phyloP scores from a whole-genome alignment of 1,140 invertebrate genomes.

The Drosophila repleta region DNA sequence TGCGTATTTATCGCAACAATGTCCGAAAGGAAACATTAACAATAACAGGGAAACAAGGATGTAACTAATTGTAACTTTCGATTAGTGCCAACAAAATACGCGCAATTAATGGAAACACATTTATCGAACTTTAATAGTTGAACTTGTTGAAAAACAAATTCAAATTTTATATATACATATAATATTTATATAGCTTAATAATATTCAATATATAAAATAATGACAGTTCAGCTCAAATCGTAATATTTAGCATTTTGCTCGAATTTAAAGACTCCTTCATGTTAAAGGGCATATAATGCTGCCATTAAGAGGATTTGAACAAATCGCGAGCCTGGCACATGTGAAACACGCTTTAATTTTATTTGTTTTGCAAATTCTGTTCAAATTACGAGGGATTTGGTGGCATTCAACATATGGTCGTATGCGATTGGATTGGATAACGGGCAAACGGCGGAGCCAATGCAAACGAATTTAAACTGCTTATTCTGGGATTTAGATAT shows the following conservation, averaged over 20 bases:
- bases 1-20: slow-evolving; percentile 10
- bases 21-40: slow-evolving; percentile 16
- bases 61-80: slow-evolving; percentile 13
- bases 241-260: neutral
- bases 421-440: slow-evolving; percentile 3
- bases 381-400: slow-evolving; percentile 78
- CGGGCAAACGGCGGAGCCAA: slow-evolving; percentile 31
- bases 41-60: slow-evolving; percentile 12
- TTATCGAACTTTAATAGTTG: neutral
- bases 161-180: no score
- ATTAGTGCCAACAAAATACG: slow-evolving; percentile 1
- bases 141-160: no score
- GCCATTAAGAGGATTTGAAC: slow-evolving; percentile 61
- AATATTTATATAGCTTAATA: no score
- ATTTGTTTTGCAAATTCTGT: slow-evolving; percentile 77
- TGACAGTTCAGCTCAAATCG: neutral
- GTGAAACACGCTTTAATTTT: slow-evolving; percentile 60
- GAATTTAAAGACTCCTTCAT: slow-evolving; percentile 4
- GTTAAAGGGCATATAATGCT: slow-evolving; percentile 33
- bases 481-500: slow-evolving; percentile 78
- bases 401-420: slow-evolving; percentile 74
- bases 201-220: no score
- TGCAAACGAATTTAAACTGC: slow-evolving; percentile 73
- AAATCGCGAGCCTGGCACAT: slow-evolving; percentile 39
- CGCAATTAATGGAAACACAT: neutral